Evolutionary conservation across 2,888 invertebrate genomes (phyloP), one percentile per base, ranked within the genome.

Genomic region (Sphaerophoria taeniata): DNA sequence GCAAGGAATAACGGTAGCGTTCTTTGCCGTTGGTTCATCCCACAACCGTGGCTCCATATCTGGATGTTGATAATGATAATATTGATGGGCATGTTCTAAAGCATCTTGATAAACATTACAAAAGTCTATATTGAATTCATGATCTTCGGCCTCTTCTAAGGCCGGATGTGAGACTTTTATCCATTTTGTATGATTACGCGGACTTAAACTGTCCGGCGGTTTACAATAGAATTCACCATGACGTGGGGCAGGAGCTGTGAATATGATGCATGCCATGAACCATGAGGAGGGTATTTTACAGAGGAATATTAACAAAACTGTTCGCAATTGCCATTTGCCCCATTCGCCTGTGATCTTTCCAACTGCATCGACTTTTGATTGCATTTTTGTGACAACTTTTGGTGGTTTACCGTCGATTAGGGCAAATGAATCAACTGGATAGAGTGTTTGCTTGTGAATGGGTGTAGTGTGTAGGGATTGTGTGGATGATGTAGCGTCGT

Each of bases 181-280:
- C 92, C 92, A 92, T 14, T 89, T 87, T 12, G 92, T 91, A 70
- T 91, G 90, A 87, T 92, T 92, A 65, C 88, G 88, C 0, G 88
- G 87, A 0, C 89, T 89, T 3, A 91, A 72, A 0, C 89, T 89
- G 9, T 90, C 85, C 0, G 92, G 91, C n/a, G 92, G 91, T 73
- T 92, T 92, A 82, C 93, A 93, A 81, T 92, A 92, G 88, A 92
- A 93, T 87, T 93, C 92, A 9, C 92, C 92, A 47, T 92, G 91
- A 7, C 91, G 88, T 0, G 93, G 92, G 0, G 91, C 89, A 0
- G 93, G 93, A 0, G 93, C 93, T 51, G 93, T 93, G 80, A 93
- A 93, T 70, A 93, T 92, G 24, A 93, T 92, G 83, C 92, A 92
- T 2, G 93, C 92, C 93, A 93, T 93, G 81, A 93, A 93, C 93